These are phyloP conservation scores for Notocelia uddmanniana DNA, from an alignment of 2,888 invertebrate genomes.

Conservation along the genomic window DNA sequence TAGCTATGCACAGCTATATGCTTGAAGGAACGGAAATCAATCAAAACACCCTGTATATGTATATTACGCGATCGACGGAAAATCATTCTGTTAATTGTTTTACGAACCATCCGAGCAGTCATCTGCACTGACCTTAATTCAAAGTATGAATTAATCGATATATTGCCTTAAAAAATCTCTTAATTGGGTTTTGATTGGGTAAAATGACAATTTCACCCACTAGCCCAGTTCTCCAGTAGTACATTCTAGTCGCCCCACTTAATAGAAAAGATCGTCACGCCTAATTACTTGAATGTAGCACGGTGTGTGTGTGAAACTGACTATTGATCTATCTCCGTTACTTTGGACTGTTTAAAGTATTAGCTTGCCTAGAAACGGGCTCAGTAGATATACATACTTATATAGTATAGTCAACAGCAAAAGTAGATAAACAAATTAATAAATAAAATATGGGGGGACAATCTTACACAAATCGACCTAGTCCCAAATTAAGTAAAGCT, in stretches of 20 bases:
- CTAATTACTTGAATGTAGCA: slow-evolving; percentile 16
- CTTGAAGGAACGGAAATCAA: too few relatives aligned
- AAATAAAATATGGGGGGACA: too few relatives aligned
- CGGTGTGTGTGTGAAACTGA: neutral
- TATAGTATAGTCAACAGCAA: too few relatives aligned
- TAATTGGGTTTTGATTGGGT: slow-evolving; percentile 4
- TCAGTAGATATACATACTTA: too few relatives aligned
- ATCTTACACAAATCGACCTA: too few relatives aligned
- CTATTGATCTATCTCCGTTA: slow-evolving; percentile 10
- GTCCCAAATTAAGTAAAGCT: too few relatives aligned
- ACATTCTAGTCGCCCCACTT: slow-evolving; percentile 25
- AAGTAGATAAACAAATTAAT: too few relatives aligned
- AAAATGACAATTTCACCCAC: slow-evolving; percentile 18
- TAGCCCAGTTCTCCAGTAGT: slow-evolving; percentile 19
- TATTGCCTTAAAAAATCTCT: neutral
- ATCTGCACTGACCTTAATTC: slow-evolving; percentile 7
- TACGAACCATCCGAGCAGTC: neutral
- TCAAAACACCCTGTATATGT: too few relatives aligned
- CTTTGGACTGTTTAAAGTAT: neutral
- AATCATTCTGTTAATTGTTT: slow-evolving; percentile 12
- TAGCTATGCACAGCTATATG: too few relatives aligned
- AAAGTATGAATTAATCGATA: neutral
- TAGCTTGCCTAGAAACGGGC: too few relatives aligned
- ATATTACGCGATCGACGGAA: too few relatives aligned
- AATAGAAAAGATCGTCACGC: slow-evolving; percentile 34